Base-by-base conservation (phyloP, 1,140 invertebrate genomes). In the Melanaphis sacchari region DNA sequence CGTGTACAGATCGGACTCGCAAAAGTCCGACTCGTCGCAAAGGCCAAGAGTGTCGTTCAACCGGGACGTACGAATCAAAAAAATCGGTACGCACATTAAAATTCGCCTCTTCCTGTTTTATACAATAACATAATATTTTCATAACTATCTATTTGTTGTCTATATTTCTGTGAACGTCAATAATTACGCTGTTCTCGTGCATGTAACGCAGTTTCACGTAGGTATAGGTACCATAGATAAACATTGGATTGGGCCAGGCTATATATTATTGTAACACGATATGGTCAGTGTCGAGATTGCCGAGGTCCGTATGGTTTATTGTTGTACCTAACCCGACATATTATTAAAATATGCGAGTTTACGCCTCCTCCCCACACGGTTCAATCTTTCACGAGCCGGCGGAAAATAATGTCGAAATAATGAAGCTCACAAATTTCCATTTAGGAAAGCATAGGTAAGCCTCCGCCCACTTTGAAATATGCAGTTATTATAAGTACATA, bases 61-160 rank as follows among this genome's bases (percentile, higher is more conserved):
- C 96, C 96, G 97, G 95, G 97, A 98, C 96, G 97, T 98, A 94
- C 97, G 98, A 95, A 97, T 98, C 94, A 98, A 98, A 95, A 96
- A 97, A 96, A 98, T 98, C 95, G 97, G 97, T 97, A 96, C 97
- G 97, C 91, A n/a, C 15, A n/a, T 4, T 46, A 46, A n/a, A 18
- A 31, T 9, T 76, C 31, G 15, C 36, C n/a, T 18, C 31, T 1
- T n/a, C 59, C 4, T 18, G 59, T n/a, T n/a, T n/a, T 76, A 76
- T 26, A 43, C 18, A 49, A 49, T 49, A 15, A 66, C 3, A 15
- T 4, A 24, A 21, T 52, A 15, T 18, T n/a, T 76, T n/a, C 0
- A 18, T 66, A 3, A n/a, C 6, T 18, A n/a, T n/a, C 36, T 2
- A 11, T 9, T 49, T 26, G 15, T 76, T 15, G 59, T 76, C n/a